Evolutionary conservation across 2,888 invertebrate species (phyloP), one percentile per base, ranked within the genome.

Genomic region (Fissipunctia ypsillon): DNA sequence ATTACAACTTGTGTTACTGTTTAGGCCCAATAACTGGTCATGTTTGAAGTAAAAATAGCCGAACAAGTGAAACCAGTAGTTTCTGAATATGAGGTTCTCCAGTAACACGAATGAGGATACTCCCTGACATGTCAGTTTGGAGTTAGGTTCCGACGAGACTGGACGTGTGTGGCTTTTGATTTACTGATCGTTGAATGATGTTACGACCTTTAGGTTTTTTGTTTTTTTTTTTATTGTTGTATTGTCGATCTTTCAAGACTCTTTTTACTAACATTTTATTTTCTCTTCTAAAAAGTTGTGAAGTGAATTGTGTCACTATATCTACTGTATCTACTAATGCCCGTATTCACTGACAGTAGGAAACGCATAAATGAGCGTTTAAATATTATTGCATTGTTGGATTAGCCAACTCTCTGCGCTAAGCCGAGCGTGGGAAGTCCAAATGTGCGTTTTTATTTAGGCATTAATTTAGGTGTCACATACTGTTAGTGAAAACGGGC

Each of bases 171-270:
- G 68, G 60, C 14, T 64, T 70, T 82, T 73, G 77, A 66, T 73
- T 73, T 60, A 65, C 31, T 73, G 73, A 84, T 78, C 78, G 64
- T 83, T 84, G 73, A 78, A 83, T 83, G 75, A 80, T 82, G 70
- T 43, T 57, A 65, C 57, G 54, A 25, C 16, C 12, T 45, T 48
- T n/a, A 38, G 31, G n/a, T n/a, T n/a, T n/a, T 43, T 48, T 41
- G 22, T 35, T 50, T 69, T n/a, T 38, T 38, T 68, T 41, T 67
- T n/a, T n/a, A n/a, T n/a, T 25, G 6, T 25, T 67, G 25, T 38
- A 10, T 38, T 57, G 14, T 57, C 5, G 14, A 1, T 67, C 69
- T 38, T 59, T 28, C 16, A 3, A 38, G 14, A 38, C 43, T 16
- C 3, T 45, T 38, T 6, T 43, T 1, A 54, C 14, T 25, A 28